Base-by-base conservation (phyloP, 1,140 invertebrate genomes). In the Platorchestia sp. region DNA sequence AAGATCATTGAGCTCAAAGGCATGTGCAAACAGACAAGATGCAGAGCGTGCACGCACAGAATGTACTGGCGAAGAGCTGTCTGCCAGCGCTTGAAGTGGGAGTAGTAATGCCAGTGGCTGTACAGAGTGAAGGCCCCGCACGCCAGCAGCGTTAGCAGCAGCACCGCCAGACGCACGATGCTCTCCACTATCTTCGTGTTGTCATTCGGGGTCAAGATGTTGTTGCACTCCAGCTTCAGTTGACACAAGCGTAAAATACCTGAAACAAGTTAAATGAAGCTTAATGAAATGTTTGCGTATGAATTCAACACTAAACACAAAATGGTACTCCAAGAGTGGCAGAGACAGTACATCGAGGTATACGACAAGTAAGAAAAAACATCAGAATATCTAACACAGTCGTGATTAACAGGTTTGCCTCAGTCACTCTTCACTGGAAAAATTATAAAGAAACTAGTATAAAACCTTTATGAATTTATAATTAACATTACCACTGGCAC, bases 211-310 rank as follows among this genome's bases (percentile, higher is more conserved):
- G 89, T 95, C 47, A 95, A 51, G 45, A 95, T 95, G 86, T 95
- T 95, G 89, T 91, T 95, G 91, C 95, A 95, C 27, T 95, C 95
- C 40, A 95, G 75, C 53, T 95, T 95, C 89, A 95, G 42, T 51
- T 95, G 47, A 42, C 90, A 44, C 90, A 95, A 95, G 27, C 89
- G 40, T 51, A 93, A 51, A 22, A 95, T 53, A 59, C 95, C 95
- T 95, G 42, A 42, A 89, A 27, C 27, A 75, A 75, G 14, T 75
- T 10, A 75, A 75, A 3, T 10, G 59, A 75, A 27, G 36, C 59
- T 75, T 27, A 75, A 27, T 22, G 59, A 1, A 75, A 75, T 1
- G 59, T 75, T 75, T 75, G 47, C 3, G 59, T 36, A 75, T 10
- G 14, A 75, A 36, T 75, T 75, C 27, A 75, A 10, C 59, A 75